A percentile compares a stretch with the other conserved stretches of the same genome.
Evolutionary conservation across 2,888 invertebrate species (phyloP).

Genomic region (Diabrotica balteata): DNA sequence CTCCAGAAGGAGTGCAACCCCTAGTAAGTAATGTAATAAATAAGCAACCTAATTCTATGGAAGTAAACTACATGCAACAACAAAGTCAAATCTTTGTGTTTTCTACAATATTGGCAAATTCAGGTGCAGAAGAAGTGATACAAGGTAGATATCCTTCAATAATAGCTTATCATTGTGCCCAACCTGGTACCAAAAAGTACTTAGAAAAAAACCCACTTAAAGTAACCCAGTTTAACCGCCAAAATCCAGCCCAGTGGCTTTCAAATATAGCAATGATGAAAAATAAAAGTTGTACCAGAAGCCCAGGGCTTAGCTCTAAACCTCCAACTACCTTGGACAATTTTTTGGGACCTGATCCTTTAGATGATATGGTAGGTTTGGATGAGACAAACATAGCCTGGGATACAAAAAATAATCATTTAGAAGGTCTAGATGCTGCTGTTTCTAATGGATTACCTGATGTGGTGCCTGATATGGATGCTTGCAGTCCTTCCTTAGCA

Average conservation of each 20-base stretch:
- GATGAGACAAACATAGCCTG: constrained; percentile 62
- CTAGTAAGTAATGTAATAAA: constrained; percentile 79
- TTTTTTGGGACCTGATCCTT: constrained; percentile 57
- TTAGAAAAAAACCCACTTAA: constrained; percentile 94
- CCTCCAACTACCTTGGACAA: constrained; percentile 56
- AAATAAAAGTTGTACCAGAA: constrained; percentile 70
- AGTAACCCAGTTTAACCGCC: constrained; percentile 82
- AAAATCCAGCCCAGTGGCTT: constrained; percentile 82
- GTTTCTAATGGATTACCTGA: constrained; percentile 59
- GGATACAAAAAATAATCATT: constrained; percentile 61
- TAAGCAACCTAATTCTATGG: constrained; percentile 82
- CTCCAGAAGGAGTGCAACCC: constrained; percentile 74
- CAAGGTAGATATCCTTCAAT: constrained; percentile 90
- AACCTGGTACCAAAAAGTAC: constrained; percentile 93
- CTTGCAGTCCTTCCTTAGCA: constrained; percentile 64
- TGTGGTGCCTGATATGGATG: constrained; percentile 58
- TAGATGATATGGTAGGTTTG: constrained; percentile 60
- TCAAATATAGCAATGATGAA: constrained; percentile 80
- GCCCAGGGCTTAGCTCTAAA: constrained; percentile 59
- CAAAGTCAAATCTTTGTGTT: constrained; percentile 98
- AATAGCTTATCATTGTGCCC: constrained; percentile 93
- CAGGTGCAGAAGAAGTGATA: constrained; percentile 91
- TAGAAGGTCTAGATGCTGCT: constrained; percentile 57
- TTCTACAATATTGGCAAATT: constrained; percentile 91
- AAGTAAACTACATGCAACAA: constrained; percentile 91